Base-by-base conservation (phyloP, 2,797 vertebrate species). In the Gephyroberyx darwinii region DNA sequence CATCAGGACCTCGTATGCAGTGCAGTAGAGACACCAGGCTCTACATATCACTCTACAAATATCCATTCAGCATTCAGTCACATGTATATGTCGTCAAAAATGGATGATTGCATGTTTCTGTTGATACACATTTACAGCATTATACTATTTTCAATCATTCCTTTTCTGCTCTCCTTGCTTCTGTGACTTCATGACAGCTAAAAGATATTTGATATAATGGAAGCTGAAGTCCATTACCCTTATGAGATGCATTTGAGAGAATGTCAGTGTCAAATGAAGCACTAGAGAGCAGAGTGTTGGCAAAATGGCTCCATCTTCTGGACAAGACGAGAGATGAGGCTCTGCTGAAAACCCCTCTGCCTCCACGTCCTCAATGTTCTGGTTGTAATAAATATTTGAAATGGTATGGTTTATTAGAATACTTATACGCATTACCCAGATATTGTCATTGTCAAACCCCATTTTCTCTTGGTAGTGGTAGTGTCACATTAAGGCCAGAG, bases 261-360 rank as follows among this genome's bases (percentile, higher is more conserved):
- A 63, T 70, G 83, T 76, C 80, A 78, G 75, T 84, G 79, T 84
- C 64, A 83, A 70, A 83, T 51, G 54, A 82, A 66, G 64, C 70
- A 71, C 33, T 62, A 45, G n/a, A 9, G 54, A 50, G n/a, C 9
- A 19, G n/a, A 52, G 77, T 68, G 71, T 71, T 78, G 69, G 77
- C 60, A 85, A 78, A 90, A 77, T 80, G 68, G 79, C 82, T 84
- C 72, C 79, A 77, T 65, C 82, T 88, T 71, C 64, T 86, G 88
- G 82, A 82, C 74, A 70, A 83, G 60, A 74, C 53, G 51, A 47
- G 52, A 57, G 64, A 60, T 30, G 31, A 67, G 72, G 63, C 64
- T 66, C 26, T 7, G 37, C 1, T 74, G 41, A 75, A 59, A 33
- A 30, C 52, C 65, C 53, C 64, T 45, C 69, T 65, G 4, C 64